Conservation (phyloP, 2,113 vertebrate genomes). For the Eulemur macaco region DNA sequence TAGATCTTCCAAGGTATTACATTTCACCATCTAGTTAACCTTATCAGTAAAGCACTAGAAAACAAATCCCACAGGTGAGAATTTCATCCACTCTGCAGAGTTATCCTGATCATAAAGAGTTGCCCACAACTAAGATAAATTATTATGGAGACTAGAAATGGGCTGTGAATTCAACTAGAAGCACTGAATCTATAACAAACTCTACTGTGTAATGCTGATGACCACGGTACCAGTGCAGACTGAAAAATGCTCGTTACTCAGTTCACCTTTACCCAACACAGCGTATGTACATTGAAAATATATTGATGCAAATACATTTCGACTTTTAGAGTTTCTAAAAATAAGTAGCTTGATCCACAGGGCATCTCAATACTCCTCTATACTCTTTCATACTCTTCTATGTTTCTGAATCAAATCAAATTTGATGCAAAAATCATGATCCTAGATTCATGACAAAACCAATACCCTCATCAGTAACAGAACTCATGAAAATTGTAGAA, state of each 20-base stretch:
- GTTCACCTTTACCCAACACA: background rate
- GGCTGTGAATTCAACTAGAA: slow-evolving; percentile 61
- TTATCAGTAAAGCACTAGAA: slow-evolving; percentile 81
- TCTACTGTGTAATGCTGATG: background rate
- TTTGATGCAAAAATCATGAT: background rate
- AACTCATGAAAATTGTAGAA: background rate
- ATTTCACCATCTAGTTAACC: slow-evolving; percentile 82
- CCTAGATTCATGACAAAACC: background rate
- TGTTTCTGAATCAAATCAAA: background rate
- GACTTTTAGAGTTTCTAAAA: background rate
- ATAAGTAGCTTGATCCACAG: background rate
- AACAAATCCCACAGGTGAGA: slow-evolving; percentile 76
- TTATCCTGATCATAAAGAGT: slow-evolving; percentile 78
- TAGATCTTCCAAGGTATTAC: slow-evolving; percentile 67
- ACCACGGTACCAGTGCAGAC: background rate
- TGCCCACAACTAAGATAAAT: slow-evolving; percentile 80
- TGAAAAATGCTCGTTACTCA: background rate
- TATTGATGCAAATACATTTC: background rate
- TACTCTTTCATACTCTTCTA: background rate
- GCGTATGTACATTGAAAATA: background rate
- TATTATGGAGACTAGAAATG: slow-evolving; percentile 77
- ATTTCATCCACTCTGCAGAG: slow-evolving; percentile 73
- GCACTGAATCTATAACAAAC: slow-evolving; percentile 2
- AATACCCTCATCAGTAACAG: background rate
- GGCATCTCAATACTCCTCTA: background rate